Base-by-base conservation (phyloP, 2,113 vertebrate species). In the Zeus faber region DNA sequence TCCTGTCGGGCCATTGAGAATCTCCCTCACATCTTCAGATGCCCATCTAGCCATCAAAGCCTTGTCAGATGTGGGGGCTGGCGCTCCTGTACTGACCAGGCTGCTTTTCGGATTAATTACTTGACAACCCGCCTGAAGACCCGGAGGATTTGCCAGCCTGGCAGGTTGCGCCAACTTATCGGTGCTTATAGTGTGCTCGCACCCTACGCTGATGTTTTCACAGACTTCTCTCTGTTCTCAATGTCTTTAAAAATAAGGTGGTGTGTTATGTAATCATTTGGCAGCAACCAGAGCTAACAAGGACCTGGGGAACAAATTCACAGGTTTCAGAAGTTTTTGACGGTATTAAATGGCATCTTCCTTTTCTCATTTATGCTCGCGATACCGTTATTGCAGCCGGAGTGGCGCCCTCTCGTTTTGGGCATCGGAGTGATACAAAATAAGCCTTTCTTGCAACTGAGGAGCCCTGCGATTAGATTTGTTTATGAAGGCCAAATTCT, bases 51-150 rank as follows among this genome's bases (percentile, higher is more conserved):
- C 37, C 58, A 56, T 73, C 75, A 76, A 71, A 80, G 70, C 60
- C 59, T 13, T 58, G 71, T 77, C 74, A 76, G 61, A 65, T 46
- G 73, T 2, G 17, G 63, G 59, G 62, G 51, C 46, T 67, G 20
- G 8, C 66, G 67, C 63, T 61, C 68, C 29, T 23, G 55, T 66
- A 45, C 70, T 40, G 59, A 59, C 54, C 49, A 31, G 0, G 39
- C 67, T 77, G 67, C 10, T 70, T 77, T 50, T 72, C 58, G 67
- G 60, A 67, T 65, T 71, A 78, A 83, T 80, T 76, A 74, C 58
- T 64, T 73, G 64, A 78, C 67, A 76, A 24, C 25, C 24, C 59
- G 55, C 70, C 46, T n/a, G 59, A 62, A 57, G 45, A 47, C 67
- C 33, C n/a, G 39, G 54, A 65, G 69, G 67, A 60, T 81, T 51